Percentiles rank a stretch among this genome's conserved stretches.
Evolutionary conservation across 2,113 vertebrate species (phyloP).

Genomic region (Psettodes erumei): DNA sequence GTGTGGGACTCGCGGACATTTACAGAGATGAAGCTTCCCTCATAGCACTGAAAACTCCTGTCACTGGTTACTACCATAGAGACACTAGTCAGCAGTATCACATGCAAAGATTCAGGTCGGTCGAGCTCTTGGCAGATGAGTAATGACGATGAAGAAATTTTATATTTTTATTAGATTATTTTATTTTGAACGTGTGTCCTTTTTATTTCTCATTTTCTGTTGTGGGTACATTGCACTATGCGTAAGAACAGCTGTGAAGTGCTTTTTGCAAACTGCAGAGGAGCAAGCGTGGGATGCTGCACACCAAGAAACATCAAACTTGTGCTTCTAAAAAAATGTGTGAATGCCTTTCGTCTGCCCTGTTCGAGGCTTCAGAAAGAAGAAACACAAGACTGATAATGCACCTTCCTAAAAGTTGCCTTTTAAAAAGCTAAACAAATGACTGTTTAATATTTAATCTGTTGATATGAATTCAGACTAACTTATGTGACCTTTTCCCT

Average conservation of each 20-base stretch:
- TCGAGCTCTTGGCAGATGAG: not conserved
- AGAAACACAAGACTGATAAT: not conserved
- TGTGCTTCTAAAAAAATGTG: conserved; percentile 18
- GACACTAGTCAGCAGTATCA: not conserved
- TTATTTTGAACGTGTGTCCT: not conserved
- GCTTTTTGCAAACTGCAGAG: not conserved
- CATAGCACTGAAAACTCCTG: not conserved
- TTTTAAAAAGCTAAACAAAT: not conserved
- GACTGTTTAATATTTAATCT: not conserved
- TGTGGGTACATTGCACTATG: not conserved
- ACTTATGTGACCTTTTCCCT: not conserved
- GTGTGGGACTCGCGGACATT: not conserved
- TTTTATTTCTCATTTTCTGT: not conserved
- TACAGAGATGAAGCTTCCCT: not conserved
- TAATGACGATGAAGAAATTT: not conserved
- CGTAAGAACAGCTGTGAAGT: not conserved
- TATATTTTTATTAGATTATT: too few relatives aligned
- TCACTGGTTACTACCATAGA: not conserved
- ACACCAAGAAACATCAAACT: conserved; percentile 32
- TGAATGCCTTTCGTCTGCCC: conserved; percentile 6
- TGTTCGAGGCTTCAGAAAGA: not conserved
- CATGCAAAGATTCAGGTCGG: not conserved
- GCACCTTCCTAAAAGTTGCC: not conserved
- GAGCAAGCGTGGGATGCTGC: conserved; percentile 58
- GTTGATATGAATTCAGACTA: not conserved